Base-by-base conservation (phyloP, 2,113 vertebrate species). In the Melanostigma gelatinosum region DNA sequence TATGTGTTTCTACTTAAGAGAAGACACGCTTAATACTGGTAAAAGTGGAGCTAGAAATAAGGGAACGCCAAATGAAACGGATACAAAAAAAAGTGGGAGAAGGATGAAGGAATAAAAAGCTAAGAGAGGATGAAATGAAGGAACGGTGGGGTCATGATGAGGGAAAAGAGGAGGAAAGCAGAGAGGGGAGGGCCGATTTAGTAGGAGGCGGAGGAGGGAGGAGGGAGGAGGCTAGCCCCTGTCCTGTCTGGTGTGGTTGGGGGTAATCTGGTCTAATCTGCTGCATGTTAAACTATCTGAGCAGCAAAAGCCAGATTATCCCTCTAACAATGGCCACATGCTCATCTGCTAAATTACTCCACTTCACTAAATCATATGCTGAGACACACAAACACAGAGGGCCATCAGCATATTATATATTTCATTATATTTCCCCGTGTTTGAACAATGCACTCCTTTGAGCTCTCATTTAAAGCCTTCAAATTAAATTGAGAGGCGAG, bases 261-360 rank as follows among this genome's bases (percentile, higher is more conserved):
- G 91, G 88, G 82, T 94, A 93, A 94, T 93, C 92, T 87, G 57
- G 72, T 88, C 85, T 93, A 93, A 94, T 94, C 92, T 86, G 84
- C 61, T 74, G 87, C 82, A 90, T 93, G 92, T 94, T 94, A 93
- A 93, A 90, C 92, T 92, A 92, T 94, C 87, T 93, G 93, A 93
- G 90, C 93, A 94, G 90, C 92, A 82, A 91, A 88, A 93, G 83
- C 80, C 89, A 87, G 91, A 93, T 93, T 90, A 94, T 94, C 93
- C 92, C 91, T 86, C 85, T 94, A 92, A 94, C 93, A 94, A 94
- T 92, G 91, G 92, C 91, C 92, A 79, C 79, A 22, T n/a, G 86
- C 82, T 93, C 93, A 93, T 94, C 92, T 93, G 86, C 86, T 88
- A 93, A 94, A 93, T 91, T 91, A 90, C 91, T 92, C 80, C 91